Percentiles rank a stretch among this genome's conserved stretches.
These are phyloP conservation scores for Ageneiosus marmoratus DNA, from an alignment of 2,113 vertebrate genomes.

Conservation along the genomic window DNA sequence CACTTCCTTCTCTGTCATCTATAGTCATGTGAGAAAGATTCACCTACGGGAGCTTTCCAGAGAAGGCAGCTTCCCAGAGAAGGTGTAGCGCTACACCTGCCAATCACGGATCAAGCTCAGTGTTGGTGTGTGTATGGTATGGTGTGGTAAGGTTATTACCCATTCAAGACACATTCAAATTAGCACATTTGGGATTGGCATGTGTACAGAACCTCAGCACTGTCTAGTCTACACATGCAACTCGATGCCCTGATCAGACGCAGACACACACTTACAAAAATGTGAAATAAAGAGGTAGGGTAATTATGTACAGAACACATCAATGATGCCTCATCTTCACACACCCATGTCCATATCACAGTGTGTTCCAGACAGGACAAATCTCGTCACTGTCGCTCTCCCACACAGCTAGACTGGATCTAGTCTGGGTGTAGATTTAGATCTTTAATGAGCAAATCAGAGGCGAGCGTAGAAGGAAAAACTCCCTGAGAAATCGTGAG, in stretches of 20 bases:
- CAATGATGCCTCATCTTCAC: neutral
- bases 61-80: neutral
- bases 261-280: neutral
- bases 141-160: neutral
- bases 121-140: neutral
- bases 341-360: neutral
- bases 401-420: neutral
- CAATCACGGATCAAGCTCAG: neutral
- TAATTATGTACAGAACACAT: neutral
- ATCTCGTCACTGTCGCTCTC: too few species aligned
- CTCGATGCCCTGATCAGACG: neutral
- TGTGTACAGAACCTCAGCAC: neutral
- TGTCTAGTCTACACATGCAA: slow-evolving; percentile 17
- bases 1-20: neutral
- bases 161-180: slow-evolving; percentile 2
- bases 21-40: neutral
- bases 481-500: neutral
- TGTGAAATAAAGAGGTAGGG: neutral
- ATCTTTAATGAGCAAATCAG: neutral
- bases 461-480: neutral
- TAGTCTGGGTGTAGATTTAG: neutral
- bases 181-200: neutral
- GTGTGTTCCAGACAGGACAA: neutral
- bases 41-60: neutral
- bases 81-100: neutral